Percentiles rank a stretch among this genome's conserved stretches.
These are phyloP conservation scores for Cossypha dichroa DNA, from an alignment of 2,797 vertebrate genomes.

Conservation along the genomic window DNA sequence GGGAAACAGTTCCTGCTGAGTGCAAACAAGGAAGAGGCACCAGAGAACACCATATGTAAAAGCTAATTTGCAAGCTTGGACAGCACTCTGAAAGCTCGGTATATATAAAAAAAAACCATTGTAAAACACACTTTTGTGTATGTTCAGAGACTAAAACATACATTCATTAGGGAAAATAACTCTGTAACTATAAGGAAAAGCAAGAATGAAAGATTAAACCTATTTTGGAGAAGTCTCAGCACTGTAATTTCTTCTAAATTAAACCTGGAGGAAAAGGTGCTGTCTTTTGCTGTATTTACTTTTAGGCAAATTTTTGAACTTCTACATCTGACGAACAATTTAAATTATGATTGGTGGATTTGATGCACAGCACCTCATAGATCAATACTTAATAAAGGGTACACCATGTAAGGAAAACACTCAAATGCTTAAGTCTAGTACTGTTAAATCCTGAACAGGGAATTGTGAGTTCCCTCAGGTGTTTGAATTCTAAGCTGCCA, in stretches of 20 bases:
- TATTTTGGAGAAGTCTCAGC: not conserved
- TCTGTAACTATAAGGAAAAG: not conserved
- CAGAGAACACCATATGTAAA: not conserved
- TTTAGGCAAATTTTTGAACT: not conserved
- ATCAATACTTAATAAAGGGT: not conserved
- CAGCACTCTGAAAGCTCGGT: not conserved
- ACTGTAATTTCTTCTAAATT: not conserved
- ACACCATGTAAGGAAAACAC: not conserved
- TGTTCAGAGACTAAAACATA: not conserved
- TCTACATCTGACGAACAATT: not conserved
- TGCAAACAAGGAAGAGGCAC: not conserved
- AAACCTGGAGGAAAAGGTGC: not conserved
- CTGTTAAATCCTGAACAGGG: not conserved
- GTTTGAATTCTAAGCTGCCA: not conserved
- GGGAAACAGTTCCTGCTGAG: not conserved
- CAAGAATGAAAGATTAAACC: not conserved
- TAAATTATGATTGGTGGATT: not conserved
- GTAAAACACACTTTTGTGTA: not conserved
- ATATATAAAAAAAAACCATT: not conserved
- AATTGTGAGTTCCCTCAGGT: not conserved
- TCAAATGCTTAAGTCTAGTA: not conserved
- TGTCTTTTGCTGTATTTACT: not conserved
- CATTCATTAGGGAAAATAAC: not conserved
- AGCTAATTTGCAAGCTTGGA: not conserved
- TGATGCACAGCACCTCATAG: not conserved